Conservation (phyloP, 2,113 vertebrate species). For the Paralichthys olivaceus region DNA sequence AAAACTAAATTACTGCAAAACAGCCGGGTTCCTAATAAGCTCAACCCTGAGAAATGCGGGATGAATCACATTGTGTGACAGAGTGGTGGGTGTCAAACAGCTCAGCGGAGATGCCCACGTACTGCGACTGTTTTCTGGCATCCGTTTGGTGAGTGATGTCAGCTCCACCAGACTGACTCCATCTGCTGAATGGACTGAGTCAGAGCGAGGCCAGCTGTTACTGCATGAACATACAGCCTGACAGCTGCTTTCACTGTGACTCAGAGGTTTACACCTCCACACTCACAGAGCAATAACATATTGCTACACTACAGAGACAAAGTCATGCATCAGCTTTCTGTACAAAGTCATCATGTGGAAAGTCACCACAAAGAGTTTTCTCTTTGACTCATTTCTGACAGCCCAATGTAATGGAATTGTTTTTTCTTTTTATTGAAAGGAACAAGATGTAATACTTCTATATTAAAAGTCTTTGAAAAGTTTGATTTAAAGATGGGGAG, state of each 20-base stretch:
- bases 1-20: no score
- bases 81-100: conserved; percentile 3
- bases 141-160: conserved; percentile 10
- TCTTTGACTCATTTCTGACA: no score
- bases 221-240: neutral
- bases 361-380: neutral
- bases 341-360: neutral
- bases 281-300: rapidly evolving
- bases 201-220: conserved; percentile 51
- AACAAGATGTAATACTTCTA: no score
- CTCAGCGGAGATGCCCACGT: no score
- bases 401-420: no score
- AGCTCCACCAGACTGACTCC: conserved; percentile 29
- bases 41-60: no score
- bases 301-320: neutral
- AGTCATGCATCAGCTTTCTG: neutral
- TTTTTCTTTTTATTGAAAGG: no score
- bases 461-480: no score
- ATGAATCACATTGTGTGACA: neutral
- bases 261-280: conserved; percentile 4
- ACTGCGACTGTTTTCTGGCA: conserved; percentile 12
- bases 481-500: no score
- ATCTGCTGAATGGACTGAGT: conserved; percentile 54
- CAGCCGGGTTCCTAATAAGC: no score
- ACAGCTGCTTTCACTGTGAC: conserved; percentile 20